Evolutionary conservation across 2,888 invertebrate genomes (phyloP).

Genomic region (Melanophora roralis): DNA sequence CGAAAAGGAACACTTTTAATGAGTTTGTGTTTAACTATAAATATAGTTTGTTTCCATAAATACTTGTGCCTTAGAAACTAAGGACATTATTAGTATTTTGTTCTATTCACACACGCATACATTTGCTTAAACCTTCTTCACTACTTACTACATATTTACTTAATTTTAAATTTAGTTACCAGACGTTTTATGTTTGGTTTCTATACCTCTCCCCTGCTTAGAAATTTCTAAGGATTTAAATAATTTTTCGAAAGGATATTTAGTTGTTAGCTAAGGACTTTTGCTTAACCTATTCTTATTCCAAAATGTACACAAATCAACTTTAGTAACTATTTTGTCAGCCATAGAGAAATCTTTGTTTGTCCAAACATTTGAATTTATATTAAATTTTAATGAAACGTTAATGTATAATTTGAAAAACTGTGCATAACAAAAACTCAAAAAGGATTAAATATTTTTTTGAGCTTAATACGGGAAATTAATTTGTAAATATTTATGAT

Average conservation of each 20-base stretch:
- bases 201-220: slow-evolving; percentile 6
- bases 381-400: slow-evolving; percentile 60
- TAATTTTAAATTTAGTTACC: slow-evolving; percentile 55
- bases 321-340: slow-evolving; percentile 21
- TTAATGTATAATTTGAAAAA: slow-evolving; percentile 17
- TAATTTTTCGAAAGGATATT: slow-evolving; percentile 42
- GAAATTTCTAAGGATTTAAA: neutral
- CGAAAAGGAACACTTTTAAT: slow-evolving; percentile 25
- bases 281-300: slow-evolving; percentile 5
- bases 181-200: slow-evolving; percentile 51
- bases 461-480: too few relatives aligned
- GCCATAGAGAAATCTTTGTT: slow-evolving; percentile 39
- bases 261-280: slow-evolving; percentile 50
- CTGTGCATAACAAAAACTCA: too few relatives aligned
- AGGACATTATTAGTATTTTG: slow-evolving; percentile 58
- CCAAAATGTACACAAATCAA: neutral
- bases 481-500: too few relatives aligned
- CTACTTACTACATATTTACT: neutral
- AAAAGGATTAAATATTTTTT: too few relatives aligned
- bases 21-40: slow-evolving; percentile 1
- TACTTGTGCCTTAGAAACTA: slow-evolving; percentile 49
- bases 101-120: neutral
- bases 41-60: neutral
- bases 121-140: neutral
- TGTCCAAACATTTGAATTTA: slow-evolving; percentile 43